Base-by-base conservation (phyloP, 1,140 invertebrate genomes). In the Anadara kagoshimensis region DNA sequence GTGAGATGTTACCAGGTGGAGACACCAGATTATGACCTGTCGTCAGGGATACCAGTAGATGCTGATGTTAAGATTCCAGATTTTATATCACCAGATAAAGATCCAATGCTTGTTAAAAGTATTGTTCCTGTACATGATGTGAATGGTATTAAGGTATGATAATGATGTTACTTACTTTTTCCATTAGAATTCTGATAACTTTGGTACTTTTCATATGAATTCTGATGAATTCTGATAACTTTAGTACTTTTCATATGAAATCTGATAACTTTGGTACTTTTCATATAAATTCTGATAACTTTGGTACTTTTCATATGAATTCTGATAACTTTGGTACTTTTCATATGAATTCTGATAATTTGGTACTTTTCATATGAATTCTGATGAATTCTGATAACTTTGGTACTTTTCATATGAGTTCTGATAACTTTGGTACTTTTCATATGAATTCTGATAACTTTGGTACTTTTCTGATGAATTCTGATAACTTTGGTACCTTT, bases 111-210 rank as follows among this genome's bases (percentile, higher is more conserved):
- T 18, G 65, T 74, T 16, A 67, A 49, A 62, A 69, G 61, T 45
- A 20, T 64, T 11, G 57, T 56, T 18, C 77, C 75, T 22, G 26
- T 80, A n/a, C 76, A 79, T 78, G 78, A 83, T 78, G 62, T 83
- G 12, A 80, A 80, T 72, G 81, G 78, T 8, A 67, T 80, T 44
- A 83, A 83, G 76, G 81, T 82, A 69, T 57, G 56, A 36, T 36
- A 36, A 36, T 36, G n/a, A n/a, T n/a, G n/a, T n/a, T n/a, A 22
- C 4, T 24, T 61, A 29, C 24, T n/a, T 10, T 8, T 7, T 4
- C 8, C 12, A 14, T 14, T 47, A 57, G 14, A 56, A 12, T 36
- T n/a, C 49, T 56, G 7, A 8, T 11, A 12, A 56, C 53, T 18
- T 18, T 56, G 26, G 20, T 36, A 36, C 29, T 7, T 36, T 36